Base-by-base conservation (phyloP, 2,797 vertebrate genomes). In the Phrynocephalus guinanensis region DNA sequence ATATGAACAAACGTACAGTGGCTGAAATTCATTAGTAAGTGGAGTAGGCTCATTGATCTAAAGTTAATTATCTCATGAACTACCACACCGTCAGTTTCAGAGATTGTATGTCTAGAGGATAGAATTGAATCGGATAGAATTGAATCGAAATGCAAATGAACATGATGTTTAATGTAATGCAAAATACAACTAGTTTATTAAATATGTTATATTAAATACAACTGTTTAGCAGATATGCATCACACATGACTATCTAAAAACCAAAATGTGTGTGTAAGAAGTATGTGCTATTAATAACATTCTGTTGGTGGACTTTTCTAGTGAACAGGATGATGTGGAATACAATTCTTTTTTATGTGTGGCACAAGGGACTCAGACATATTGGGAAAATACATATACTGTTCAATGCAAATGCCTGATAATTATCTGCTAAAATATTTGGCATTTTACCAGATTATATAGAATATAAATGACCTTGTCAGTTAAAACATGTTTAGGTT, bases 91-190 rank as follows among this genome's bases (percentile, higher is more conserved):
- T 9, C 48, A 52, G 48, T 13, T 22, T 38, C 60, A 30, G 48
- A 38, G 44, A 38, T 80, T 24, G 9, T 11, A 84, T 81, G 78
- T 13, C 89, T 67, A 56, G 44, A 75, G 38, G 79, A 38, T 85
- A 75, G 7, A 71, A 84, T 10, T 72, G 67, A 13, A 3, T 67
- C 67, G 30, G 33, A 33, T 26, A 30, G 60, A 91, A 73, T 78
- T 48, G 2, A 50, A 50, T 1, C 72, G 5, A 83, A 26, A 10
- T 79, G 67, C 72, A 87, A 89, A 91, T 66, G 70, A 86, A 72
- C 56, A 16, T 73, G 78, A 81, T 83, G 52, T 44, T 73, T 15
- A 22, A 67, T 0, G 1, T 20, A 22, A 3, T n/a, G 33, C 48
- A 26, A 16, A 48, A 26, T 0, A 0, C 89, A 84, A 30, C 82